These are phyloP conservation scores for Lethrus apterus DNA, from an alignment of 1,140 invertebrate species.

Conservation along the genomic window DNA sequence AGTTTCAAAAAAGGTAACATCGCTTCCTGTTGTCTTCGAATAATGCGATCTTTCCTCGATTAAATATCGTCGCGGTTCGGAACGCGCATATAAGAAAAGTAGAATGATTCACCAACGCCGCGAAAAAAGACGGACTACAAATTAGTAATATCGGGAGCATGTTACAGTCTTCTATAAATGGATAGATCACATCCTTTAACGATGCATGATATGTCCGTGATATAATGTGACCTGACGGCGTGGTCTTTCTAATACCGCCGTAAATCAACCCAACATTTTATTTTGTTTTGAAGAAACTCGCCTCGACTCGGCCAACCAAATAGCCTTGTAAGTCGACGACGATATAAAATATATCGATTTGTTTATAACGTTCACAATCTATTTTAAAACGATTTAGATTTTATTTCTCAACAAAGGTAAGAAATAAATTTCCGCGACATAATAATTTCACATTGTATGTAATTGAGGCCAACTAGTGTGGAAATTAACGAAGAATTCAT, in stretches of 20 bases:
- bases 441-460: too few species aligned
- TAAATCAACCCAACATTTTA: conserved; percentile 8
- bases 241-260: conserved; percentile 6
- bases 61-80: conserved; percentile 9
- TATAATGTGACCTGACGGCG: conserved; percentile 9
- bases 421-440: too few species aligned
- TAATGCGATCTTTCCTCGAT: conserved; percentile 5
- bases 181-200: conserved; percentile 8
- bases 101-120: conserved; percentile 10
- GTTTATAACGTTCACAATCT: too few species aligned
- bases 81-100: conserved; percentile 7
- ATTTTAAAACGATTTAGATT: too few species aligned
- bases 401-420: too few species aligned
- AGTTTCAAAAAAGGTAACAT: conserved; percentile 5
- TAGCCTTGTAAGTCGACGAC: background rate
- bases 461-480: too few species aligned
- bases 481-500: too few species aligned
- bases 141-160: conserved; percentile 14
- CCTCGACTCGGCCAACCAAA: background rate
- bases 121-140: conserved; percentile 10
- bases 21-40: conserved; percentile 8
- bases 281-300: conserved; percentile 6
- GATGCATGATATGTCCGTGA: conserved; percentile 11
- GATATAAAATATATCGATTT: background rate
- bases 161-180: conserved; percentile 8